phyloP scores from a whole-genome alignment of 92 coral and sea anemone species.

The Palythoa grandiflora region DNA sequence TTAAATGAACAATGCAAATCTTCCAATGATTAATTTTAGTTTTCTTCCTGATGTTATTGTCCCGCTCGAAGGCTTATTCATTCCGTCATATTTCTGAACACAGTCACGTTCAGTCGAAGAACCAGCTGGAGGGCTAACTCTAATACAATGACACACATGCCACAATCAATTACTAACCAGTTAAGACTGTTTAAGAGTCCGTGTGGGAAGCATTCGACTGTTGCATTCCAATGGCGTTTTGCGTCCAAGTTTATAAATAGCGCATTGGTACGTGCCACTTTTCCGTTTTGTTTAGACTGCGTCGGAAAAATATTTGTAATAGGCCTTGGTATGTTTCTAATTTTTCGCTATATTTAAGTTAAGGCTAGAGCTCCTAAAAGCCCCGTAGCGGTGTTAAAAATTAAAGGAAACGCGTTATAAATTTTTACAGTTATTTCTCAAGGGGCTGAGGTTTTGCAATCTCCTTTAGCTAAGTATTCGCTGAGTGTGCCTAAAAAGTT shows the following conservation, averaged over 20 bases:
- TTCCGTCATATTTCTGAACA: not conserved
- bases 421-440: not conserved
- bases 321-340: not conserved
- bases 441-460: slow-evolving; percentile 3
- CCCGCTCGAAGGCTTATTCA: not conserved
- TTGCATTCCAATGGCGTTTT: not conserved
- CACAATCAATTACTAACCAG: not conserved
- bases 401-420: not conserved
- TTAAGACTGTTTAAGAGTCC: not conserved
- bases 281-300: not conserved
- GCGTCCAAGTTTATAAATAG: not conserved
- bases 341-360: not conserved
- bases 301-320: not conserved
- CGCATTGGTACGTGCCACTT: not conserved
- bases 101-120: not conserved
- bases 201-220: not conserved
- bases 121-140: not conserved
- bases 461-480: not conserved
- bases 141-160: not conserved
- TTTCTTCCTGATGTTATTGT: not conserved
- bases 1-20: not conserved
- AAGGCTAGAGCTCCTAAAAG: not conserved
- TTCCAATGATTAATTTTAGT: not conserved
- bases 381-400: not conserved
- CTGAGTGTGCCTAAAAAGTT: not conserved